Evolutionary conservation across 2,113 vertebrate species (phyloP), one percentile per base, ranked within the genome.

Genomic region (Puntigrus tetrazona): DNA sequence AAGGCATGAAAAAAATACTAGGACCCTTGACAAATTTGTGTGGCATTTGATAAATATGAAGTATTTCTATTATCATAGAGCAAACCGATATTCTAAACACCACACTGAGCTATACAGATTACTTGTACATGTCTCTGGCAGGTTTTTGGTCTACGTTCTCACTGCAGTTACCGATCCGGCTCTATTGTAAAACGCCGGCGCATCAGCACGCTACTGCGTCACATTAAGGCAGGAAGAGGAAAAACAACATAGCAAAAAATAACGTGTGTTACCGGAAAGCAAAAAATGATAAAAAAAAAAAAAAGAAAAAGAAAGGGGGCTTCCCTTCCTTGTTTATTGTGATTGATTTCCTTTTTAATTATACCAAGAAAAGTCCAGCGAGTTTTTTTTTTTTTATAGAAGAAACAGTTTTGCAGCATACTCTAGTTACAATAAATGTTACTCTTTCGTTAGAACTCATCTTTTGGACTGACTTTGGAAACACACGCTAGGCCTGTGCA

Each of bases 141-240:
- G 73, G 82, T 63, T 25, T 52, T 36, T 13, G 55, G 36, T 83
- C 52, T n/a, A 8, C n/a, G 52, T 22, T 55, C 52, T 22, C 18
- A 52, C 22, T 52, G 5, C 7, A 18, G 18, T 52, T 22, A 55
- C 7, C 2, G 6, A 9, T n/a, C 52, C 7, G 20, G 52, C 52
- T 55, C 52, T 55, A 55, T n/a, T 22, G 52, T 55, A 22, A 55
- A 55, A n/a, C n/a, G 2, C 57, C 0, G 25, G 22, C 50, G n/a
- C 50, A 16, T 50, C 45, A 78, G 31, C 74, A 72, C 22, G 11
- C 20, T 50, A 57, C 4, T 77, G 79, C 79, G 65, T 88, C 82
- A 82, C 55, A 65, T 89, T 92, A 94, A 94, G 92, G 91, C 55
- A 65, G 55, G 74, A 47, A 41, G 38, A 18, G 78, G 52, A 52